These are phyloP conservation scores for Sphenodon punctatus DNA, from an alignment of 2,797 vertebrate species.

Conservation along the genomic window DNA sequence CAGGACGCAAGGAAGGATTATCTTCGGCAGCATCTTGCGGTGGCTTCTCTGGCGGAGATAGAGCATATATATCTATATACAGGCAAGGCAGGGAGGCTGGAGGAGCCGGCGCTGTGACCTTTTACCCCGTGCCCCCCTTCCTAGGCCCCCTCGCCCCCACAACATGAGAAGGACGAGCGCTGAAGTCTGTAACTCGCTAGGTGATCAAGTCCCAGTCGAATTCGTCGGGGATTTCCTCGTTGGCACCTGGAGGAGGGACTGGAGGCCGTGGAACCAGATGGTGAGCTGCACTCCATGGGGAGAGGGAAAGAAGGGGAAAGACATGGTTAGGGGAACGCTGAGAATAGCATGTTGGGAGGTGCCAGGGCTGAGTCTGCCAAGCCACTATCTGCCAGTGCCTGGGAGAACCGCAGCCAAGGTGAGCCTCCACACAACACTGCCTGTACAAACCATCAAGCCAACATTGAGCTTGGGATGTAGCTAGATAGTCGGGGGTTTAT, in stretches of 20 bases:
- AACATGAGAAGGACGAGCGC: constrained; percentile 59
- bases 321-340: constrained; percentile 11
- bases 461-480: too few species aligned
- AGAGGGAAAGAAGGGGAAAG: constrained; percentile 25
- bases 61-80: constrained; percentile 80
- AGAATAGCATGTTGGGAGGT: too few species aligned
- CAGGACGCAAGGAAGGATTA: constrained; percentile 74
- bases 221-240: constrained; percentile 95
- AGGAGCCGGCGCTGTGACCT: constrained; percentile 35
- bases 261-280: constrained; percentile 81
- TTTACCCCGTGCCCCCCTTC: constrained; percentile 37
- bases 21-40: constrained; percentile 80
- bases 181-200: constrained; percentile 67
- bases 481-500: too few species aligned
- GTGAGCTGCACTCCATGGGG: constrained; percentile 74
- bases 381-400: too few species aligned
- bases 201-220: constrained; percentile 96
- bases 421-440: neutral
- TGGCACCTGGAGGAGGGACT: constrained; percentile 85
- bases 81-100: constrained; percentile 57
- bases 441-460: too few species aligned
- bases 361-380: too few species aligned
- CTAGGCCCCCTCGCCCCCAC: constrained; percentile 26
- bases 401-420: too few species aligned
- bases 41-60: constrained; percentile 80